Percentiles rank a stretch among this genome's conserved stretches.
phyloP scores from a whole-genome alignment of 2,113 vertebrate species.

The Campylomormyrus tamandua region DNA sequence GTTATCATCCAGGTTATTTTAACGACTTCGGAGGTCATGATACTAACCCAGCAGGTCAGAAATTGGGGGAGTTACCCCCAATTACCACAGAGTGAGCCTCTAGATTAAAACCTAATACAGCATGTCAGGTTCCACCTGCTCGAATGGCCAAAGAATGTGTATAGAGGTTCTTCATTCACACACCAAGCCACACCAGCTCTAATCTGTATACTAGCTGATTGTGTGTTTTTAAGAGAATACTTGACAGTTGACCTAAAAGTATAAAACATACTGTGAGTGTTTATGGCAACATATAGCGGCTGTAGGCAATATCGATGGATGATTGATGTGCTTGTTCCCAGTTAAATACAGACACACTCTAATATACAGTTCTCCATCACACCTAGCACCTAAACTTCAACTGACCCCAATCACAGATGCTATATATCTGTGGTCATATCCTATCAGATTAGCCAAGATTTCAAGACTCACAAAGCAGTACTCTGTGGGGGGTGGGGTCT shows the following conservation, averaged over 20 bases:
- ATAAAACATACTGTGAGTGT: not conserved
- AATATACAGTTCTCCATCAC: not conserved
- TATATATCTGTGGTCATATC: not conserved
- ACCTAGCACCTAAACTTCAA: not conserved
- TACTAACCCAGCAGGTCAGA: not conserved
- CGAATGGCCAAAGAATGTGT: not conserved
- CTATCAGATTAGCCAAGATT: not conserved
- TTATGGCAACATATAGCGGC: not conserved
- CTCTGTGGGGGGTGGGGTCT: not conserved
- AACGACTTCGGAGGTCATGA: not conserved
- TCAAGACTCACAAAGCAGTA: not conserved
- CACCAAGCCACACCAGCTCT: not conserved
- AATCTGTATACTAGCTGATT: not conserved
- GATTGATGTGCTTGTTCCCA: not conserved
- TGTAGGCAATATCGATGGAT: not conserved
- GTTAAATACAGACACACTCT: not conserved
- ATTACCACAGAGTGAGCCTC: not conserved
- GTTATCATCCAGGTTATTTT: not conserved
- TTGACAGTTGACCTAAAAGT: not conserved
- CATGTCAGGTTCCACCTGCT: not conserved
- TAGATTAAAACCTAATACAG: not conserved
- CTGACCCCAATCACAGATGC: not conserved
- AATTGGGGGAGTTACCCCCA: not conserved
- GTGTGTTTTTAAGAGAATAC: not conserved
- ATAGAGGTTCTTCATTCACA: not conserved